These are phyloP conservation scores for Thelaira solivaga DNA, from an alignment of 2,888 invertebrate species.

Conservation along the genomic window DNA sequence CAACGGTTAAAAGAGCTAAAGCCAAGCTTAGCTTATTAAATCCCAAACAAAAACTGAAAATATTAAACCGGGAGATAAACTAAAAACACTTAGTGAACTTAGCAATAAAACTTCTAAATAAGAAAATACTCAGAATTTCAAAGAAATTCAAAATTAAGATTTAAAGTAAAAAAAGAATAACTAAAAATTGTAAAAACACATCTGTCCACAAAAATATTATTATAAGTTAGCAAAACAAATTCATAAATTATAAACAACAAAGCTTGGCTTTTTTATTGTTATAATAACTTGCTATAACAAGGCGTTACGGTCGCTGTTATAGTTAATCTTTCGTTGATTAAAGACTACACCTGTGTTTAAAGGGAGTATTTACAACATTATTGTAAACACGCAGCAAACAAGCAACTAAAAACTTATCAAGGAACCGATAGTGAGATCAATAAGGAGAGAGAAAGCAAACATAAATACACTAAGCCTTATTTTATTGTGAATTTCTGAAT, in stretches of 20 bases:
- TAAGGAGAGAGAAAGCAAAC: constrained; percentile 29
- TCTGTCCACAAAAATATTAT: constrained; percentile 58
- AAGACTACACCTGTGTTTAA: constrained; percentile 10
- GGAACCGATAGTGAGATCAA: constrained; percentile 16
- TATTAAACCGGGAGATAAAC: constrained; percentile 9
- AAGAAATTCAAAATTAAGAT: constrained; percentile 53
- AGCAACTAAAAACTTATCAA: constrained; percentile 43
- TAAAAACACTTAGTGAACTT: constrained; percentile 59
- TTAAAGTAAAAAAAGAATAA: constrained; percentile 21
- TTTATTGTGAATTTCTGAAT: constrained; percentile 49
- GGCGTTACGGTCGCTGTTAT: constrained; percentile 11
- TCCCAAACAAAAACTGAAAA: constrained; percentile 12
- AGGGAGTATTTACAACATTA: constrained; percentile 50
- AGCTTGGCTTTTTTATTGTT: constrained; percentile 42
- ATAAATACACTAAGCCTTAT: constrained; percentile 58
- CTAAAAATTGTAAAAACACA: constrained; percentile 45
- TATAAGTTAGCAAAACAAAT: constrained; percentile 47
- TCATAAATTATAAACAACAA: constrained; percentile 27
- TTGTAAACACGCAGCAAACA: constrained; percentile 64
- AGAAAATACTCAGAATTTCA: constrained; percentile 62
- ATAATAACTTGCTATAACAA: constrained; percentile 25
- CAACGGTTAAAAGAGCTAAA: constrained; percentile 49
- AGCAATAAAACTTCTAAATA: constrained; percentile 57
- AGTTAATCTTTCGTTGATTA: not conserved
- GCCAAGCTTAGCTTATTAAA: constrained; percentile 59